Percentiles rank a stretch among this genome's conserved stretches.
Evolutionary conservation across 2,888 invertebrate species (phyloP).

Genomic region (Unio delphinus): DNA sequence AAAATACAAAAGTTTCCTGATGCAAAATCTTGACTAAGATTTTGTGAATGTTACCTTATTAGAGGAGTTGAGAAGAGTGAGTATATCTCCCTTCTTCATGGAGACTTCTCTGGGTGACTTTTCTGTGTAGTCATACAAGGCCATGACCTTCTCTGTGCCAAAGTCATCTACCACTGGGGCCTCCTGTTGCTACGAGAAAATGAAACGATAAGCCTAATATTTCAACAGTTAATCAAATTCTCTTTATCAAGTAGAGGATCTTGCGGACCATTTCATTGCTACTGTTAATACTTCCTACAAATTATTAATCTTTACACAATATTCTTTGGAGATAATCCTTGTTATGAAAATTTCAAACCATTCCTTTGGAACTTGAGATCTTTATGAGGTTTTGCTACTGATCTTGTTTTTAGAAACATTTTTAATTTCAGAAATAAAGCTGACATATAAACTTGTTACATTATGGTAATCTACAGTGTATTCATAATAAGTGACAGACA

Average conservation of each 20-base stretch:
- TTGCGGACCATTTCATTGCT: too few relatives aligned
- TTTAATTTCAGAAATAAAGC: too few relatives aligned
- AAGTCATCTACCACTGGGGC: conserved; percentile 94
- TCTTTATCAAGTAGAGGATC: neutral
- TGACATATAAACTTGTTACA: too few relatives aligned
- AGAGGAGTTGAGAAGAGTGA: conserved; percentile 96
- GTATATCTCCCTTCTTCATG: conserved; percentile 98
- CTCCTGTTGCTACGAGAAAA: conserved; percentile 85
- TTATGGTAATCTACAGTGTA: too few relatives aligned
- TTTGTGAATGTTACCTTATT: conserved; percentile 82
- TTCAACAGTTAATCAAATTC: neutral
- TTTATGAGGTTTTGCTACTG: too few relatives aligned
- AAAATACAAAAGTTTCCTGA: neutral
- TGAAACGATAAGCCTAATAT: neutral
- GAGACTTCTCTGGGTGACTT: conserved; percentile 99
- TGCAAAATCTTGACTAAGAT: neutral
- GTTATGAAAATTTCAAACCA: too few relatives aligned
- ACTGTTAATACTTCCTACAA: too few relatives aligned
- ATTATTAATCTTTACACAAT: too few relatives aligned
- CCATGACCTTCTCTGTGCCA: conserved; percentile 98
- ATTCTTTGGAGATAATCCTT: too few relatives aligned
- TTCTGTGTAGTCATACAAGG: conserved; percentile 98
- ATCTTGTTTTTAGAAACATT: too few relatives aligned
- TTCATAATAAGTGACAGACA: too few relatives aligned
- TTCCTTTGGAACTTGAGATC: too few relatives aligned